A percentile compares a stretch with the other conserved stretches of the same genome.
phyloP scores from a whole-genome alignment of 2,888 invertebrate genomes.

The Hymenopus coronatus region DNA sequence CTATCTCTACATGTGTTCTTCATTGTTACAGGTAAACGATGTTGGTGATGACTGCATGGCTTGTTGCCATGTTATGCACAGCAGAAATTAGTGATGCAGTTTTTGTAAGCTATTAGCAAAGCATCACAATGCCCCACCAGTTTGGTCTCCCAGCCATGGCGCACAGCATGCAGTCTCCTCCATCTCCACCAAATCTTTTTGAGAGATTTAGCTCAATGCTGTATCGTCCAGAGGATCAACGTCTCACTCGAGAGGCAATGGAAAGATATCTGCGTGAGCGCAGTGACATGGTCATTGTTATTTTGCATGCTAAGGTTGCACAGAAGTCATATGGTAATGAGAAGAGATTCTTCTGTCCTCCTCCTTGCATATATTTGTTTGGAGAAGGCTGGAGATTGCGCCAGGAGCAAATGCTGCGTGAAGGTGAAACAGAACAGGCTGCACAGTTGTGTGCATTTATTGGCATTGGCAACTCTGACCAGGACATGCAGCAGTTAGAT shows the following conservation, averaged over 20 bases:
- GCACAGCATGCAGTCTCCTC: slow-evolving; percentile 76
- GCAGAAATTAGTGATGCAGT: background rate
- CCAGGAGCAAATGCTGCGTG: slow-evolving; percentile 88
- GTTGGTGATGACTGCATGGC: slow-evolving; percentile 32
- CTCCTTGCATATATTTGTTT: slow-evolving; percentile 96
- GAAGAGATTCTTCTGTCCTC: slow-evolving; percentile 98
- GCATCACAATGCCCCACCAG: slow-evolving; percentile 72
- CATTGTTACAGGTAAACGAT: background rate
- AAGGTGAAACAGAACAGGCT: slow-evolving; percentile 85
- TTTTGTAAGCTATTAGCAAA: background rate
- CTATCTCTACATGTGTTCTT: background rate
- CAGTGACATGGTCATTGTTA: slow-evolving; percentile 94
- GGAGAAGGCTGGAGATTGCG: slow-evolving; percentile 98
- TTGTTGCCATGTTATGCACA: slow-evolving; percentile 11
- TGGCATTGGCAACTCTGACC: slow-evolving; percentile 96
- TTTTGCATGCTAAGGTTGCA: slow-evolving; percentile 98
- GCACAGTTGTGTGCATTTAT: slow-evolving; percentile 98
- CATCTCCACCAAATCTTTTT: slow-evolving; percentile 68
- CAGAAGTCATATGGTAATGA: slow-evolving; percentile 99
- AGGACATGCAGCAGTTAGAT: slow-evolving; percentile 98
- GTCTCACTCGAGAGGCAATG: slow-evolving; percentile 90
- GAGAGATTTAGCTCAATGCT: slow-evolving; percentile 53
- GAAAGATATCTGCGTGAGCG: slow-evolving; percentile 91
- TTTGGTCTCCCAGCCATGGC: slow-evolving; percentile 71
- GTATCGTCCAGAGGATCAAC: slow-evolving; percentile 72